These are phyloP conservation scores for Cheilosia impressa DNA, from an alignment of 2,888 invertebrate genomes.

Conservation along the genomic window DNA sequence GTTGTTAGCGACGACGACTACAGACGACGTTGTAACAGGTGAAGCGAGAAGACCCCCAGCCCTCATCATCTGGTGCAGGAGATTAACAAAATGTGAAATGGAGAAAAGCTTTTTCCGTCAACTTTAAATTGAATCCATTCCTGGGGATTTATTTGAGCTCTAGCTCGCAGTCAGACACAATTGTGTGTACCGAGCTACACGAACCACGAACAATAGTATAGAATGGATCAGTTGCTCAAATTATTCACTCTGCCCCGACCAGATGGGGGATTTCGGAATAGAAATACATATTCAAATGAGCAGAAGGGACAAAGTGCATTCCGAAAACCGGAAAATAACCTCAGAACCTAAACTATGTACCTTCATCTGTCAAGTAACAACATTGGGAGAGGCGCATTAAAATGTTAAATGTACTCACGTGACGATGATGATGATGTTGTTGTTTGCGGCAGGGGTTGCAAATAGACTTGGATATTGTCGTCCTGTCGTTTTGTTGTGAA, in stretches of 20 bases:
- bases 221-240: conserved; percentile 35
- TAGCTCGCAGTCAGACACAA: conserved; percentile 37
- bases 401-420: conserved; percentile 71
- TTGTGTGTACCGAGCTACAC: conserved; percentile 18
- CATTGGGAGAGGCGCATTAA: conserved; percentile 45
- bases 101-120: conserved; percentile 72
- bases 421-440: conserved; percentile 63
- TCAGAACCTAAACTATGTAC: conserved; percentile 61
- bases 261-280: conserved; percentile 6
- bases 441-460: conserved; percentile 8
- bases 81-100: conserved; percentile 64
- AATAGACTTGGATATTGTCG: conserved; percentile 14
- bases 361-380: conserved; percentile 70
- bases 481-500: not conserved
- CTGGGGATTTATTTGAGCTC: conserved; percentile 63
- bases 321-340: conserved; percentile 68
- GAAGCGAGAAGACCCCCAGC: conserved; percentile 5
- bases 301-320: conserved; percentile 68
- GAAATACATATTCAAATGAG: conserved; percentile 55
- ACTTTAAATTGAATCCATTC: conserved; percentile 71
- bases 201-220: conserved; percentile 1
- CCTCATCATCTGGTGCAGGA: not conserved
- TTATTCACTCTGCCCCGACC: conserved; percentile 33
- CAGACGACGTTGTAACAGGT: conserved; percentile 46
- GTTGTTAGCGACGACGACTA: conserved; percentile 10